Conservation (phyloP, 2,113 vertebrate genomes). For the Mungos mungo region DNA sequence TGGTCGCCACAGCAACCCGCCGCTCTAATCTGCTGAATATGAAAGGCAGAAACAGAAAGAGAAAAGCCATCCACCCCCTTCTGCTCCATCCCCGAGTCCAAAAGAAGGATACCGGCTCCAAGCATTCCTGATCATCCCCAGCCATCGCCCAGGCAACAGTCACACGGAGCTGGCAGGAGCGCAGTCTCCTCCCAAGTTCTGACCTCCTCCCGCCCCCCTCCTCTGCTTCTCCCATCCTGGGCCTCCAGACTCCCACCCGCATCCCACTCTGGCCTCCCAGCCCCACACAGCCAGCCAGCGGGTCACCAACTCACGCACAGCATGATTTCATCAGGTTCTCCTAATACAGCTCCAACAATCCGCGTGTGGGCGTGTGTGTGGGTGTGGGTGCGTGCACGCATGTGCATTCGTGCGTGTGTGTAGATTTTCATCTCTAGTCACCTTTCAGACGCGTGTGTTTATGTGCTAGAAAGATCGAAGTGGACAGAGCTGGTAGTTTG, state of each 20-base stretch:
- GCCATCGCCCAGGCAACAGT: constrained; percentile 89
- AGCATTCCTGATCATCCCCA: constrained; percentile 87
- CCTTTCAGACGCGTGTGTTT: constrained; percentile 71
- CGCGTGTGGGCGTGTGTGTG: too few relatives aligned
- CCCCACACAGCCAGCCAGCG: neutral
- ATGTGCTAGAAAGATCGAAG: constrained; percentile 32
- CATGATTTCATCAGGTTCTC: constrained; percentile 62
- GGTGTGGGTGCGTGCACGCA: too few relatives aligned
- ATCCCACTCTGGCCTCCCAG: neutral
- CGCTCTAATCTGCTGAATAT: constrained; percentile 88
- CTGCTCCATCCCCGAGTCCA: constrained; percentile 84
- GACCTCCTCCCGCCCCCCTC: constrained; percentile 58
- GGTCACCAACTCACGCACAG: neutral
- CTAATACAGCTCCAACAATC: neutral
- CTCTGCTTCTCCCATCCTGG: neutral
- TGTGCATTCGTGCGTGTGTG: neutral
- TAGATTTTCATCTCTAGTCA: constrained; percentile 67
- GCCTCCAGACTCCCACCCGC: neutral
- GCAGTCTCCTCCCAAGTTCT: constrained; percentile 78
- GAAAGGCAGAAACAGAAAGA: constrained; percentile 84
- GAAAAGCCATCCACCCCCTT: constrained; percentile 87
- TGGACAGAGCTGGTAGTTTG: constrained; percentile 53
- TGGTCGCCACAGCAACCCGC: constrained; percentile 88
- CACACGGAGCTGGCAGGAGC: constrained; percentile 81
- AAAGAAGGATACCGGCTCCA: constrained; percentile 85